A percentile compares a stretch with the other conserved stretches of the same genome.
Evolutionary conservation across 2,797 vertebrate species (phyloP).

Genomic region (Valencia hispanica): DNA sequence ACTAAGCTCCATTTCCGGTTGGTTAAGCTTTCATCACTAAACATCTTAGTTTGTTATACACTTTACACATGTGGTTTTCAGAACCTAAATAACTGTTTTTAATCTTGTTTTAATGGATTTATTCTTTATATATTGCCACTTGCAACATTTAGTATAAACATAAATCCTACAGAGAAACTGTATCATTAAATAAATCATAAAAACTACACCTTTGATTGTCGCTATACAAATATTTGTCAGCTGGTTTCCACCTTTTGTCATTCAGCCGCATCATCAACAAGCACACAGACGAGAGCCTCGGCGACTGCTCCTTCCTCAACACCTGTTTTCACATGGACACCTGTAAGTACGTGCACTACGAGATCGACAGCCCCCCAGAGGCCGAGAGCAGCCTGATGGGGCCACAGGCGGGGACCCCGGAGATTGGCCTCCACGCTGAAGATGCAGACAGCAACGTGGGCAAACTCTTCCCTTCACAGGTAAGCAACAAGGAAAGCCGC

Average conservation of each 20-base stretch:
- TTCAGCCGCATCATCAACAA: slow-evolving; percentile 93
- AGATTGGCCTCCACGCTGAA: slow-evolving; percentile 82
- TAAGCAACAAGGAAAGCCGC: slow-evolving; percentile 49
- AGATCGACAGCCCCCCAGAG: slow-evolving; percentile 90
- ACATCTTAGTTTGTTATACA: not conserved
- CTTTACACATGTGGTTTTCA: too few relatives aligned
- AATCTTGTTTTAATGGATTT: not conserved
- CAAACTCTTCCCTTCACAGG: slow-evolving; percentile 92
- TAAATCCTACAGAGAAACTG: too few relatives aligned
- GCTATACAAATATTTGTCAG: not conserved
- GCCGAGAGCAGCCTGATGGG: slow-evolving; percentile 77
- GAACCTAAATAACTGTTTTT: not conserved
- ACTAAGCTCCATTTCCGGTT: slow-evolving; percentile 93
- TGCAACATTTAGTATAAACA: not conserved
- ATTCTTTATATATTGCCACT: not conserved
- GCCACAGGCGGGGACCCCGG: slow-evolving; percentile 73
- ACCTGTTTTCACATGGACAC: slow-evolving; percentile 98
- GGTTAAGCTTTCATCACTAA: slow-evolving; percentile 10
- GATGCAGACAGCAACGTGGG: slow-evolving; percentile 87
- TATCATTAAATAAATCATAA: not conserved
- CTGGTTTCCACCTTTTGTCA: not conserved
- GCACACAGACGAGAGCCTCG: slow-evolving; percentile 93
- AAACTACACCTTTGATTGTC: not conserved
- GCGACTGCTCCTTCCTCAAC: slow-evolving; percentile 96
- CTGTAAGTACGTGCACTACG: slow-evolving; percentile 96